Conservation (phyloP, 2,113 vertebrate genomes). For the Xiphorhynchus elegans region DNA sequence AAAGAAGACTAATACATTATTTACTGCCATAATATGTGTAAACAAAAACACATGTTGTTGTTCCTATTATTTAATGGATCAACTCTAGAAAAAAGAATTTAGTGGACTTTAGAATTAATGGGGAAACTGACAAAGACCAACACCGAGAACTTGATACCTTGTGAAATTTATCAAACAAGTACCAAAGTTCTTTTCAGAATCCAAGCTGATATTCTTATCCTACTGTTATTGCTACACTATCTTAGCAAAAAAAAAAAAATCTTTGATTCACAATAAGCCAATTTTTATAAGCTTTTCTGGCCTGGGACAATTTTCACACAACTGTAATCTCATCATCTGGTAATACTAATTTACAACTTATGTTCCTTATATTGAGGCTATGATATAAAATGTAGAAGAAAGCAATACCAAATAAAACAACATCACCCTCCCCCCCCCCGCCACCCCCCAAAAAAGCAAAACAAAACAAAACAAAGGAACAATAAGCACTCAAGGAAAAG, state of each 20-base stretch:
- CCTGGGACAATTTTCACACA: neutral
- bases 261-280: neutral
- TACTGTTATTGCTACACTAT: neutral
- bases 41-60: neutral
- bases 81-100: neutral
- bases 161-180: neutral
- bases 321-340: neutral
- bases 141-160: neutral
- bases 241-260: neutral
- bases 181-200: neutral
- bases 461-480: neutral
- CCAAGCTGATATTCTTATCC: neutral
- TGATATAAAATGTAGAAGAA: neutral
- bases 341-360: neutral
- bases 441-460: too few species aligned
- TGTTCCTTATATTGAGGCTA: neutral
- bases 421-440: neutral
- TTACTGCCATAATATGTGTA: neutral
- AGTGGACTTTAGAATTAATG: neutral
- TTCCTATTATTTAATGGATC: neutral
- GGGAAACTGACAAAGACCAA: neutral
- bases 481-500: slow-evolving; percentile 22
- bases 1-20: neutral
- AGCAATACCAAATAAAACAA: neutral
- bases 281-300: neutral